Evolutionary conservation across 1,140 invertebrate genomes (phyloP), one percentile per base, ranked within the genome.

Genomic region (Mizuhopecten yessoensis): DNA sequence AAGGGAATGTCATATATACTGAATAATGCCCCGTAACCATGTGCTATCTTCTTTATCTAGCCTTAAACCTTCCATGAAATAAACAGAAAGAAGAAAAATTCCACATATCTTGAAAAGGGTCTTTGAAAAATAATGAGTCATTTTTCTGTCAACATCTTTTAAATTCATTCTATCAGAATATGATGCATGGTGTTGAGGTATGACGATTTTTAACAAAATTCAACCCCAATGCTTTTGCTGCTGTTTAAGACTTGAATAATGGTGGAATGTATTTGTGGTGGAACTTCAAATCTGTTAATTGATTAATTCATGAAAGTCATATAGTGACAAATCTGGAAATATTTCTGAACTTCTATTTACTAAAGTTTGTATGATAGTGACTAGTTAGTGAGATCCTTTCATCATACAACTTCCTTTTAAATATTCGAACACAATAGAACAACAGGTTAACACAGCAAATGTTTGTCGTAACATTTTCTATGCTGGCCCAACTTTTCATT

Each of bases 291-390:
- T 5, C 57, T 75, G 1, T 29, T 13, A 7, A 29, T 75, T 75
- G 57, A 75, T 29, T n/a, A n/a, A n/a, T 75, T 75, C 57, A n/a
- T 75, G 57, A 75, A 75, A 75, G 57, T 29, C 57, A 75, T 29
- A 75, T n/a, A 75, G 5, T 75, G n/a, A 75, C 57, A 75, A 75
- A 75, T 75, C 23, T 29, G 57, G 11, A 75, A n/a, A 75, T 75
- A 29, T 75, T 75, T 75, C 17, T 17, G 1, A 75, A 75, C 57
- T 75, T 75, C 42, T 75, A n/a, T 75, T 5, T 17, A 45, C 17
- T 9, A 9, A 5, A 75, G 23, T 75, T 29, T 75, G n/a, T 29
- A 29, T 75, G 23, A 75, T 75, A 57, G 5, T 75, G 57, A 75
- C n/a, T 75, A 75, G n/a, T 75, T 49, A 39, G 42, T n/a, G 7